Base-by-base conservation (phyloP, 1,140 invertebrate genomes). In the Schlechtendalia chinensis region DNA sequence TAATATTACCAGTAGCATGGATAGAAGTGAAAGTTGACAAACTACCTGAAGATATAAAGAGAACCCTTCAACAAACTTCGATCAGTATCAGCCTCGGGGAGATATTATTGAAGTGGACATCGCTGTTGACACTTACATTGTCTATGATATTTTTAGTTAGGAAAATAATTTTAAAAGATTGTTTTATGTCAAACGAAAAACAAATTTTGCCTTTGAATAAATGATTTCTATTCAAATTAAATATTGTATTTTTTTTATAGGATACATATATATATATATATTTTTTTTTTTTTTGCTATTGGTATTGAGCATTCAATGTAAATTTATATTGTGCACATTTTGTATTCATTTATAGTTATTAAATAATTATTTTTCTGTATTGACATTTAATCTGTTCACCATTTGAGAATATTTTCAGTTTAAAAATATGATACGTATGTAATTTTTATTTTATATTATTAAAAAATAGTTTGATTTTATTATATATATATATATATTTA, bases 151-250 rank as follows among this genome's bases (percentile, higher is more conserved):
- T 79, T 79, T 61, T 79, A 29, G 58, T 79, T 24, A 27, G 45
- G 14, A 79, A 79, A 79, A 79, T 79, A 19, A 79, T 79, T 47
- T 61, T 79, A 59, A 79, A 79, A 79, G 75, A 79, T 63, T 79
- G 75, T 79, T 79, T 79, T 27, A 79, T 79, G 54, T 47, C 14
- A 19, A 79, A 63, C 45, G 58, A 79, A 50, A 79, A 61, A 79
- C 75, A 24, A 63, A 47, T 79, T 79, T 79, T 79, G 17, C 58
- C 75, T 47, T 47, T 79, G 8, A 79, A 59, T 61, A 63, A 79
- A 61, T 63, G 17, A 79, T 63, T 59, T 17, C 29, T 58, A 24
- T 22, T 77, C 1, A n/a, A 29, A 63, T 63, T 14, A 29, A 32
- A 69, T 16, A 11, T 17, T 69, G 39, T 69, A 69, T 47, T 50